These are phyloP conservation scores for Apis florea DNA, from an alignment of 1,140 invertebrate species.

Conservation along the genomic window DNA sequence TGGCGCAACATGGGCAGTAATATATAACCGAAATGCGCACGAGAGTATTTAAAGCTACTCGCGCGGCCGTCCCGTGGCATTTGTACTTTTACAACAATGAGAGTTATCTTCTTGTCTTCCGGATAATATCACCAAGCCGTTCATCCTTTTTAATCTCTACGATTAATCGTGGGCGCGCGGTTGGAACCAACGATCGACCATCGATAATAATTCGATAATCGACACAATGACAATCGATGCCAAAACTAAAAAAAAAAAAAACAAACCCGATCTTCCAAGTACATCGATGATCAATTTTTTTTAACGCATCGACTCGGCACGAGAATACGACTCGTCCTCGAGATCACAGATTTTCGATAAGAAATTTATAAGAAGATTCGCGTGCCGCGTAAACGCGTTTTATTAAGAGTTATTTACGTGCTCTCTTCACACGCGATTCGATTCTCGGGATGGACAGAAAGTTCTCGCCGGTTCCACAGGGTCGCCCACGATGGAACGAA, in stretches of 20 bases:
- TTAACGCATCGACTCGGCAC: neutral
- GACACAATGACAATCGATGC: neutral
- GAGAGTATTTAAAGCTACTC: neutral
- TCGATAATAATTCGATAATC: neutral
- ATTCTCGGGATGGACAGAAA: neutral
- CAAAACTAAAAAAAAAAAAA: neutral
- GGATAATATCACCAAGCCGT: neutral
- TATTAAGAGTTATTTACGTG: neutral
- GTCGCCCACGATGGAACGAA: constrained; percentile 21
- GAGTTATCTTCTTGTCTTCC: neutral
- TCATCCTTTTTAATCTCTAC: neutral
- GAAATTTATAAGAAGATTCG: neutral
- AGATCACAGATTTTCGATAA: neutral
- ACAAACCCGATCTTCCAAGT: too few species aligned
- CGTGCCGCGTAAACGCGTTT: neutral
- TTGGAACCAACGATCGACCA: neutral
- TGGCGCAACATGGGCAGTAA: neutral
- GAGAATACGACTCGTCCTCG: neutral
- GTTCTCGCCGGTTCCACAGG: neutral
- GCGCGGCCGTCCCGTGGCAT: constrained; percentile 4
- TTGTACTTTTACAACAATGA: neutral
- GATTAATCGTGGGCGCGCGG: constrained; percentile 23
- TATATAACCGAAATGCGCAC: constrained; percentile 2
- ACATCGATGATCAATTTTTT: neutral
- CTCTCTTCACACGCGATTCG: neutral